phyloP scores from a whole-genome alignment of 1,140 invertebrate species.

The Globodera rostochiensis region DNA sequence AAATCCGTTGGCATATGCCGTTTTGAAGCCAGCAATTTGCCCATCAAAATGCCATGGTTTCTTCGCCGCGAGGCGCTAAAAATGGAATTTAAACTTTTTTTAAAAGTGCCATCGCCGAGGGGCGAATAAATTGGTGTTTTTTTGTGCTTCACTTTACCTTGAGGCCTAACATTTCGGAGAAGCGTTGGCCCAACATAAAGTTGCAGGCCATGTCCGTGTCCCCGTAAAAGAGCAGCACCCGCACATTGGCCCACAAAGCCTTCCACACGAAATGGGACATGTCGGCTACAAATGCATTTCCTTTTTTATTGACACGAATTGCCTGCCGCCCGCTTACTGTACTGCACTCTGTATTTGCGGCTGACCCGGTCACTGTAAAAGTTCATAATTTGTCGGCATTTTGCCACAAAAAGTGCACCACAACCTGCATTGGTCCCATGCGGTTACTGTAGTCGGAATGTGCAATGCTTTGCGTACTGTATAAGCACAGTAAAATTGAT shows the following conservation, averaged over 20 bases:
- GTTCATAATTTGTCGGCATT: no score
- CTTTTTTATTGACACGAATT: neutral
- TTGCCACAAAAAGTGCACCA: neutral
- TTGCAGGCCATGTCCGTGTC: conserved; percentile 72
- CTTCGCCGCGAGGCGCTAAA: conserved; percentile 40
- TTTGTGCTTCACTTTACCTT: neutral
- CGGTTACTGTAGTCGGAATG: conserved; percentile 5
- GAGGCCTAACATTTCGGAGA: conserved; percentile 47
- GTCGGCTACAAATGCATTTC: neutral
- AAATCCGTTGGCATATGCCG: conserved; percentile 51
- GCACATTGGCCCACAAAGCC: conserved; percentile 59
- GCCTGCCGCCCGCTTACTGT: neutral
- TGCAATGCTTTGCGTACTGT: conserved; percentile 10
- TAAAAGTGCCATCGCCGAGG: no score
- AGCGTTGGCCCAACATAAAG: conserved; percentile 61
- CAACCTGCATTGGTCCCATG: neutral
- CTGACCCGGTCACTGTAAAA: neutral
- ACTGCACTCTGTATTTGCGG: neutral
- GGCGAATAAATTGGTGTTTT: no score
- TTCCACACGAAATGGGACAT: conserved; percentile 31
- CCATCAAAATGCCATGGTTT: conserved; percentile 52
- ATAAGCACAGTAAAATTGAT: neutral
- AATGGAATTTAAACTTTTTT: neutral
- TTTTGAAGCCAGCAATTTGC: conserved; percentile 59
- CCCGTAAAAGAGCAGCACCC: conserved; percentile 70